Percentiles rank a stretch among this genome's conserved stretches.
Conservation (phyloP, 2,888 invertebrate genomes). For the Trypoxylon attenuatum region DNA sequence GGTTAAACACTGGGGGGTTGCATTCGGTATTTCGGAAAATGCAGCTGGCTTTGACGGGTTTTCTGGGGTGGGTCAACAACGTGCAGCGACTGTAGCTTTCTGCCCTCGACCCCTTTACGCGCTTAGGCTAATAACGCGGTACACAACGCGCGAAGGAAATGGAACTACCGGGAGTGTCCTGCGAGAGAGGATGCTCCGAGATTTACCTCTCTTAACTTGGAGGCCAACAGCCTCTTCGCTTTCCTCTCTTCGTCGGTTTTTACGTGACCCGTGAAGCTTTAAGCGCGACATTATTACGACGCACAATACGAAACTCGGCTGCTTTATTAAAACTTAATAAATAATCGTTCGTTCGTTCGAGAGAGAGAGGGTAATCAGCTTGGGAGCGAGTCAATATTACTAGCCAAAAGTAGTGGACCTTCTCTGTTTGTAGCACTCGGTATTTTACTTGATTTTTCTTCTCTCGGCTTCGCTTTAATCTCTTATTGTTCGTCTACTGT, state of each 20-base stretch:
- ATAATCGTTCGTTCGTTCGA: too few species aligned
- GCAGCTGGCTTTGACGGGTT: conserved; percentile 27
- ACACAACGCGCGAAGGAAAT: conserved; percentile 42
- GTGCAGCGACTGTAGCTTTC: conserved; percentile 13
- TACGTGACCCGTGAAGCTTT: conserved; percentile 16
- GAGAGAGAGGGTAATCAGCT: neutral
- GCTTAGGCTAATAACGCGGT: conserved; percentile 50
- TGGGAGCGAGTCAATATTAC: conserved; percentile 1
- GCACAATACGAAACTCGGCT: neutral
- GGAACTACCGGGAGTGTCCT: conserved; percentile 44
- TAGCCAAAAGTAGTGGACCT: neutral
- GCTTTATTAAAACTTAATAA: conserved; percentile 12
- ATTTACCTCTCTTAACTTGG: conserved; percentile 11
- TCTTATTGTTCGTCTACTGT: too few species aligned
- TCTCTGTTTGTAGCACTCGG: too few species aligned
- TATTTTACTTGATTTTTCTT: too few species aligned
- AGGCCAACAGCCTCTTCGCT: neutral
- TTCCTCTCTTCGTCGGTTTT: conserved; percentile 16
- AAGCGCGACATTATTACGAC: conserved; percentile 29
- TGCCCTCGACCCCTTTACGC: conserved; percentile 29
- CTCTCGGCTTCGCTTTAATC: too few species aligned
- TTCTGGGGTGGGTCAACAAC: conserved; percentile 19
- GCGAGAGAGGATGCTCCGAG: conserved; percentile 19
- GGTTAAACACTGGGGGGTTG: too few species aligned
- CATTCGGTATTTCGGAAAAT: conserved; percentile 31